These are phyloP conservation scores for Yponomeuta cagnagella DNA, from an alignment of 2,888 invertebrate species.

Conservation along the genomic window DNA sequence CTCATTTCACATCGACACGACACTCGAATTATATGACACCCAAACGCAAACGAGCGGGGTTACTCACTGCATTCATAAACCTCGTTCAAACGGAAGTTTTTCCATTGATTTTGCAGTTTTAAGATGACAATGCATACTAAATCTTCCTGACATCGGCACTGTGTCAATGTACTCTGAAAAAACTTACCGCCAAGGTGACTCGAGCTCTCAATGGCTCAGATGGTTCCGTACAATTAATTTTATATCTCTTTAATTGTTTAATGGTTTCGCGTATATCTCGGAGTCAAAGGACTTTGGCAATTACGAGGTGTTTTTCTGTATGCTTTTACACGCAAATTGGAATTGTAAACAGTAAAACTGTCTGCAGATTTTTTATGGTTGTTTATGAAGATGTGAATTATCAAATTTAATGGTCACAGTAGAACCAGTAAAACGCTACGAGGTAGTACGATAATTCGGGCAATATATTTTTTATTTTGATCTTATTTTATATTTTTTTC, in stretches of 20 bases:
- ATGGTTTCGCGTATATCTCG: background rate
- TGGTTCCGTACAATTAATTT: constrained; percentile 3
- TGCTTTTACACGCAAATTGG: background rate
- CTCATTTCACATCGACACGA: background rate
- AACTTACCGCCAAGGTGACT: background rate
- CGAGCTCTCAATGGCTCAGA: background rate
- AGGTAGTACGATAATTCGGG: background rate
- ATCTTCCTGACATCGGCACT: background rate
- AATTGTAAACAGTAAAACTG: background rate
- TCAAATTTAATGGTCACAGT: background rate
- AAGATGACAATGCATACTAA: background rate
- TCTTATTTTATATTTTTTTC: no score
- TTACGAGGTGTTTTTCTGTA: background rate
- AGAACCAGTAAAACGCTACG: background rate
- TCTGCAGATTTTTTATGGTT: background rate
- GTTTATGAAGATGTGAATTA: background rate
- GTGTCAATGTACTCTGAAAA: background rate
- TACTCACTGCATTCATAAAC: background rate
- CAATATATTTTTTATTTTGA: no score
- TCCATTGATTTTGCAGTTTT: no score
- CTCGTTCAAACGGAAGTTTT: background rate
- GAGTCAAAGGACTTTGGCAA: constrained; percentile 1
- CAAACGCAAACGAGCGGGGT: background rate
- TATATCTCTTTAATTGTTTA: constrained; percentile 2
- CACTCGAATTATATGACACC: background rate